Base-by-base conservation (phyloP, 2,797 vertebrate genomes). In the Petrocephalus schoutedeni region DNA sequence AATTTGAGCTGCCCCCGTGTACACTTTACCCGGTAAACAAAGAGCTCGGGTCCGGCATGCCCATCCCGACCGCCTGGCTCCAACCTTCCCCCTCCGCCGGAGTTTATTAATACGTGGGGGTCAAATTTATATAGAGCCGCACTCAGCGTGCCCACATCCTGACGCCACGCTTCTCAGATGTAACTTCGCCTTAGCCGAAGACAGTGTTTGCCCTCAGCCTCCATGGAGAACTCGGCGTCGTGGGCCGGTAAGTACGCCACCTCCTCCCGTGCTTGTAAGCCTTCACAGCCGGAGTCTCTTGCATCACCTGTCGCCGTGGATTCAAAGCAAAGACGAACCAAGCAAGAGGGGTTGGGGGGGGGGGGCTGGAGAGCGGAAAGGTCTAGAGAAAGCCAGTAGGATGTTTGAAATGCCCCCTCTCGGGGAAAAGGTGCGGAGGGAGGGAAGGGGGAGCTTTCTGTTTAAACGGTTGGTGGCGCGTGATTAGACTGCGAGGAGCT, bases 1-100 rank as follows among this genome's bases (percentile, higher is more conserved):
- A 88, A 89, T 80, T 54, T 36, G 16, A 32, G 87, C 87, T 77
- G 36, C 83, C 51, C 87, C 32, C 67, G n/a, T 80, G 64, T 51
- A 51, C 0, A 19, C 82, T 45, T 32, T 83, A 67, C 59, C 74
- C 28, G 67, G 86, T 64, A 53, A 67, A 85, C 74, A 88, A 88
- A 45, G 36, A 45, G 71, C 41, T 77, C 41, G 41, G 14, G 14
- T 16, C 36, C 7, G 41, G 71, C 71, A 8, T 77, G 71, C 36
- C 71, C 32, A n/a, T 45, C 41, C 32, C 71, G 71, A n/a, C 36
- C 0, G 16, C 3, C 0, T 0, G 19, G 36, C 19, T 77, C 41
- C 36, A 49, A 21, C 77, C 8, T 59, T 19, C 14, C 32, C 64
- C 54, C 83, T 23, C 87, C 28, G 3, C 59, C 16, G 21, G 80